Conservation (phyloP, 2,113 vertebrate species). For the Oncorhynchus mykiss region DNA sequence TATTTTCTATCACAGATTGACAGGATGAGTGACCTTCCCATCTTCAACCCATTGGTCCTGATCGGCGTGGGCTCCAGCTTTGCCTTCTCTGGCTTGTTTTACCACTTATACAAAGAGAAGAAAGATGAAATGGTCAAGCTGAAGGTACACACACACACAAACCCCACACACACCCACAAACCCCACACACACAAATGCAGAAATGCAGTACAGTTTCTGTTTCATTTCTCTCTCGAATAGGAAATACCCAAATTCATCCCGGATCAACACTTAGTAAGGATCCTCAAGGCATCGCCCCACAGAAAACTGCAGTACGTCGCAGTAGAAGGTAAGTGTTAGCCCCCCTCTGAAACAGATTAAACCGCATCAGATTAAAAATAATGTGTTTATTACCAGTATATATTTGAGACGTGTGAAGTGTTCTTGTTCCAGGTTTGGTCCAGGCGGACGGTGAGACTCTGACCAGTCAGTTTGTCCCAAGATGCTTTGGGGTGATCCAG, state of each 20-base stretch:
- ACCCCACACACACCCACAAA: no score
- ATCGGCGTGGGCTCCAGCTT: constrained; percentile 71
- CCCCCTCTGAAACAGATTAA: no score
- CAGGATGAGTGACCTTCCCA: constrained; percentile 65
- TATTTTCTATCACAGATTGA: no score
- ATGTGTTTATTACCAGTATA: not conserved
- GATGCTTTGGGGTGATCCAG: constrained; percentile 70
- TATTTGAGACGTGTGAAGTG: not conserved
- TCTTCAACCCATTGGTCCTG: constrained; percentile 53
- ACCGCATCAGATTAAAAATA: not conserved
- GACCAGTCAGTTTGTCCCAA: constrained; percentile 66
- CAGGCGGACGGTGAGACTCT: constrained; percentile 67
- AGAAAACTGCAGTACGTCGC: constrained; percentile 71
- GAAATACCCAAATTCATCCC: constrained; percentile 69
- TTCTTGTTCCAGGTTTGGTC: constrained; percentile 54
- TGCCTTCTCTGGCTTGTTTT: constrained; percentile 71
- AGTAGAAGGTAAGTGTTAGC: constrained; percentile 67
- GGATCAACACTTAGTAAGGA: constrained; percentile 59
- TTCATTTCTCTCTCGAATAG: constrained; percentile 29
- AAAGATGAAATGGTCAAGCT: constrained; percentile 59
- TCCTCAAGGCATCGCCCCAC: constrained; percentile 55
- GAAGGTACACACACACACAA: constrained; percentile 46
- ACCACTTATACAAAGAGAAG: constrained; percentile 67
- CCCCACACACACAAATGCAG: no score
- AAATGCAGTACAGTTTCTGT: not conserved